Evolutionary conservation across 2,888 invertebrate species (phyloP).

Genomic region (Carcina quercana): DNA sequence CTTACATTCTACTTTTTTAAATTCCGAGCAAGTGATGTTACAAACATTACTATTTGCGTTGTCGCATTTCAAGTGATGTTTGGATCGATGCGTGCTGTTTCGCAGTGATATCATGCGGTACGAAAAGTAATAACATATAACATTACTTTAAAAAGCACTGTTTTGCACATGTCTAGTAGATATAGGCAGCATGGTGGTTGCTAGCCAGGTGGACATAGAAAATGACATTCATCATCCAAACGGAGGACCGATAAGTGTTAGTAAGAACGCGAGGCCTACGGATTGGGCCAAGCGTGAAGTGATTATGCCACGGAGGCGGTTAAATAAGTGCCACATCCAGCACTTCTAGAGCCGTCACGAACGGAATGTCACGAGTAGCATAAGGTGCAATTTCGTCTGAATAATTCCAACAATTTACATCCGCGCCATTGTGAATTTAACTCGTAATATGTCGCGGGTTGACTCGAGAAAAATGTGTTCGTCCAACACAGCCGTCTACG

Average conservation of each 20-base stretch:
- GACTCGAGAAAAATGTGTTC: slow-evolving; percentile 23
- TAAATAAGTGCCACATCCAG: slow-evolving; percentile 3
- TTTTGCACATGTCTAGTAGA: too few species aligned
- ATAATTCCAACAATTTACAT: slow-evolving; percentile 25
- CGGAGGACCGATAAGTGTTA: not conserved
- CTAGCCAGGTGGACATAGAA: not conserved
- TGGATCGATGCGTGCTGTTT: too few species aligned
- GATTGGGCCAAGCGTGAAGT: not conserved
- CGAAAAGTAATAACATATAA: too few species aligned
- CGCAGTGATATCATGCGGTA: too few species aligned
- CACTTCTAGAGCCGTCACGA: slow-evolving; percentile 2
- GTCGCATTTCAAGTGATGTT: too few species aligned
- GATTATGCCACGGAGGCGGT: not conserved
- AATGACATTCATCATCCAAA: not conserved
- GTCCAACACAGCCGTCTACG: too few species aligned
- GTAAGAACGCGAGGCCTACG: not conserved
- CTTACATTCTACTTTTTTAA: too few species aligned
- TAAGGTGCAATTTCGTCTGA: slow-evolving; percentile 26
- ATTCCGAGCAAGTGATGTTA: too few species aligned
- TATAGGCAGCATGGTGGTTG: too few species aligned
- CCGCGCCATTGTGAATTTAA: slow-evolving; percentile 18
- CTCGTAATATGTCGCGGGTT: slow-evolving; percentile 20
- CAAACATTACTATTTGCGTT: too few species aligned
- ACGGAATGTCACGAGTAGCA: slow-evolving; percentile 12
- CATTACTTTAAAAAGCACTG: too few species aligned